These are phyloP conservation scores for Lagopus leucura DNA, from an alignment of 2,113 vertebrate species.

Conservation along the genomic window DNA sequence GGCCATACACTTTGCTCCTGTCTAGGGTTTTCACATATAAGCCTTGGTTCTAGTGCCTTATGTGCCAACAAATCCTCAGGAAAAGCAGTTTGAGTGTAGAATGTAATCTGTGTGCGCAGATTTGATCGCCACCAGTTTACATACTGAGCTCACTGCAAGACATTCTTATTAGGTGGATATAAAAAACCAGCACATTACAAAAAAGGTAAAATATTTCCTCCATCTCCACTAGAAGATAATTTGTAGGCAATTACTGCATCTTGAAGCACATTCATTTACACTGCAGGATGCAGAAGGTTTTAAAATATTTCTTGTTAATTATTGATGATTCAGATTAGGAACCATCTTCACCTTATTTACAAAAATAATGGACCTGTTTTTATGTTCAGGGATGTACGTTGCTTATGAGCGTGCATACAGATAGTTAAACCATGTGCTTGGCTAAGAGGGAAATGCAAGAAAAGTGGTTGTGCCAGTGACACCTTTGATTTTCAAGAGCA, in stretches of 20 bases:
- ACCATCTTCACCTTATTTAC: constrained; percentile 61
- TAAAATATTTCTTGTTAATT: constrained; percentile 72
- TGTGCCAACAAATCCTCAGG: neutral
- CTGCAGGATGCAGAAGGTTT: constrained; percentile 66
- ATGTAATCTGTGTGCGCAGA: neutral
- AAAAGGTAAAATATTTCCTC: constrained; percentile 17
- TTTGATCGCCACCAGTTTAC: neutral
- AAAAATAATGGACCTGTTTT: constrained; percentile 51
- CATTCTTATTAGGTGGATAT: neutral
- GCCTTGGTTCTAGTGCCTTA: neutral
- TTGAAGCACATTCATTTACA: constrained; percentile 66
- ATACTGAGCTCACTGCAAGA: neutral
- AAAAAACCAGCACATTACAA: constrained; percentile 15
- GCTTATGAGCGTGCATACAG: neutral
- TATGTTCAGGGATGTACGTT: neutral
- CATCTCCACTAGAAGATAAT: constrained; percentile 62
- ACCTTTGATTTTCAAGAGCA: constrained; percentile 9
- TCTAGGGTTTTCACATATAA: neutral
- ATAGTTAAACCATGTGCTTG: constrained; percentile 7
- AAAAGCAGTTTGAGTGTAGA: neutral
- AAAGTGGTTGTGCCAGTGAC: neutral
- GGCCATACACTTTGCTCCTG: neutral
- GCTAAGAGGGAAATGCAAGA: neutral
- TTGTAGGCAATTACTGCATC: constrained; percentile 69
- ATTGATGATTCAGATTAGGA: constrained; percentile 70